These are phyloP conservation scores for Apodemia mormo DNA, from an alignment of 2,888 invertebrate genomes.

Conservation along the genomic window DNA sequence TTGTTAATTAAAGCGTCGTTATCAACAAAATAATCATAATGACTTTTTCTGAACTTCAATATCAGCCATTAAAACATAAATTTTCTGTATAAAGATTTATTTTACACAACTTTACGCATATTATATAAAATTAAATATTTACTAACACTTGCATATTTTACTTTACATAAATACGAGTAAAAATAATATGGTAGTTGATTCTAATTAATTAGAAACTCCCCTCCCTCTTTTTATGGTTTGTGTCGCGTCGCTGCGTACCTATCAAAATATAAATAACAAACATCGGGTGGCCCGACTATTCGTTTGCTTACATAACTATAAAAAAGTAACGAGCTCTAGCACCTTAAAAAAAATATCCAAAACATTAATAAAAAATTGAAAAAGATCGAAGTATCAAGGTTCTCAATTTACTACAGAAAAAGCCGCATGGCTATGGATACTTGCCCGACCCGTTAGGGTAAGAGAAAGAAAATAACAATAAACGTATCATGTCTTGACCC, in stretches of 20 bases:
- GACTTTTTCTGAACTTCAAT: constrained; percentile 4
- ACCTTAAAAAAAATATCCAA: not conserved
- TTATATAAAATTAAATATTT: not conserved
- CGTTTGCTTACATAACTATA: not conserved
- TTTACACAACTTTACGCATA: not conserved
- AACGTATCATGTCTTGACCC: not conserved
- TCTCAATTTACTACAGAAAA: not conserved
- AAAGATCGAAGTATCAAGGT: not conserved
- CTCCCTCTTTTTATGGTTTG: constrained; percentile 10
- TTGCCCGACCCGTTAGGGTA: not conserved
- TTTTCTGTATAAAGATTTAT: not conserved
- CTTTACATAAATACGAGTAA: not conserved
- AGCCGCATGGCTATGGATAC: not conserved
- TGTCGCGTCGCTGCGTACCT: not conserved
- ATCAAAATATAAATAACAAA: constrained; percentile 10
- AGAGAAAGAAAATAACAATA: not conserved
- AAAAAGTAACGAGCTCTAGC: not conserved
- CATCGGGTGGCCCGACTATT: constrained; percentile 5
- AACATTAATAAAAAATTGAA: not conserved
- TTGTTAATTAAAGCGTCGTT: not conserved
- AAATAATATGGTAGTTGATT: not conserved
- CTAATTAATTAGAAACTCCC: constrained; percentile 4
- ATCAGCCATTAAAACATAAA: not conserved
- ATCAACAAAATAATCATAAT: constrained; percentile 4
- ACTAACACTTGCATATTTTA: constrained; percentile 1